These are phyloP conservation scores for Tuberolachnus salignus DNA, from an alignment of 2,888 invertebrate genomes.

Conservation along the genomic window DNA sequence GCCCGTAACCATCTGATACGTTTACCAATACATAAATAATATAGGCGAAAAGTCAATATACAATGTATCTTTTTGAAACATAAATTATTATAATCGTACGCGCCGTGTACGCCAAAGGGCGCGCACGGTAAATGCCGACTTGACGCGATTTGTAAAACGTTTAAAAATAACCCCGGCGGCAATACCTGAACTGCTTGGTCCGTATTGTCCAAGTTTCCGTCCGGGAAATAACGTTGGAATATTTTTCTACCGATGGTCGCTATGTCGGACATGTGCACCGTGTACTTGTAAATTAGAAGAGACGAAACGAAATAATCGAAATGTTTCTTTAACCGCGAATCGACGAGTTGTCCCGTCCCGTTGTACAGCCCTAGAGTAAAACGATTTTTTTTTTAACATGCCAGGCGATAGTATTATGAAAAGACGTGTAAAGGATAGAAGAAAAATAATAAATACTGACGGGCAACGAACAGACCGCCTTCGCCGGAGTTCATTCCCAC, in stretches of 20 bases:
- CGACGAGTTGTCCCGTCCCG: neutral
- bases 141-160: too few relatives aligned
- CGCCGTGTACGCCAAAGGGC: too few relatives aligned
- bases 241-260: neutral
- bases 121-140: too few relatives aligned
- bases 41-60: too few relatives aligned
- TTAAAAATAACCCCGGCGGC: too few relatives aligned
- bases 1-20: constrained; percentile 1
- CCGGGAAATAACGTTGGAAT: neutral
- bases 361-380: neutral
- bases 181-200: too few relatives aligned
- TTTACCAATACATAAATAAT: too few relatives aligned
- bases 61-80: too few relatives aligned
- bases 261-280: neutral
- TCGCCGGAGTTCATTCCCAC: constrained; percentile 41
- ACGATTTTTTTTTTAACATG: too few relatives aligned
- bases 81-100: too few relatives aligned
- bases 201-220: neutral
- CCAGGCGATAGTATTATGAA: neutral
- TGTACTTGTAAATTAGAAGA: neutral
- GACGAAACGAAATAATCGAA: constrained; percentile 6
- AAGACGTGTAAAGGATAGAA: neutral
- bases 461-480: constrained; percentile 5
- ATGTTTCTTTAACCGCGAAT: neutral
- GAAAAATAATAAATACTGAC: constrained; percentile 9